A percentile compares a stretch with the other conserved stretches of the same genome.
Conservation (phyloP, 2,797 vertebrate genomes). For the Pipistrellus pipistrellus region DNA sequence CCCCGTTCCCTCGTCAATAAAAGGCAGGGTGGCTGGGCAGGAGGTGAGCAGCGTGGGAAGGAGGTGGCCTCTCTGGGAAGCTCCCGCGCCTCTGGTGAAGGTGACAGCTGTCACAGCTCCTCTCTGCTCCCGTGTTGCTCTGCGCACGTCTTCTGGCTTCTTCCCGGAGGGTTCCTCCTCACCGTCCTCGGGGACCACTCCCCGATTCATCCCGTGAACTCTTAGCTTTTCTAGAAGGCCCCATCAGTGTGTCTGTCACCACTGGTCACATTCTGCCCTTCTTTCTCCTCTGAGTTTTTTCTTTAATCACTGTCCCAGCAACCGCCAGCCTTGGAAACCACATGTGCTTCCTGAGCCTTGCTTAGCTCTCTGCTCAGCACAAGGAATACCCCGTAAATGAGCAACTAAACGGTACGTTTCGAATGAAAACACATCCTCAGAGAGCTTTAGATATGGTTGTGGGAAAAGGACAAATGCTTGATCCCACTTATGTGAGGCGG, state of each 20-base stretch:
- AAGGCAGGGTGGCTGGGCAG: background rate
- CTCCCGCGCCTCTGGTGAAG: fast-evolving
- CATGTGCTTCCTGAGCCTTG: fast-evolving
- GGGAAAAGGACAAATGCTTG: background rate
- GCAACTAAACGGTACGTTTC: background rate
- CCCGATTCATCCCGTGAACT: background rate
- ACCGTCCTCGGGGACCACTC: background rate
- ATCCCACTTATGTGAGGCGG: background rate
- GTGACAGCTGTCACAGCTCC: background rate
- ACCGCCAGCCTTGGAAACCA: background rate
- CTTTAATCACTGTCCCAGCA: background rate
- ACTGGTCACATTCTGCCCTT: background rate
- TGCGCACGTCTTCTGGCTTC: background rate
- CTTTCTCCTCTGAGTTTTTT: background rate
- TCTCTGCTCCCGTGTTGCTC: background rate
- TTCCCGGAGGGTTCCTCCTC: background rate
- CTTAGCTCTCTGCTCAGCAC: background rate
- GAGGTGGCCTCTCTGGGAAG: background rate
- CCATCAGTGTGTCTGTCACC: fast-evolving
- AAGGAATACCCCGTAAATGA: background rate
- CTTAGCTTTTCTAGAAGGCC: background rate
- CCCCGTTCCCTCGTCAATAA: background rate
- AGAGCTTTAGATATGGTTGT: background rate
- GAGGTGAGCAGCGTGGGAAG: background rate
- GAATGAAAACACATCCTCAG: background rate